Conservation (phyloP, 23 tunicate genomes). For the Botrylloides violaceus region DNA sequence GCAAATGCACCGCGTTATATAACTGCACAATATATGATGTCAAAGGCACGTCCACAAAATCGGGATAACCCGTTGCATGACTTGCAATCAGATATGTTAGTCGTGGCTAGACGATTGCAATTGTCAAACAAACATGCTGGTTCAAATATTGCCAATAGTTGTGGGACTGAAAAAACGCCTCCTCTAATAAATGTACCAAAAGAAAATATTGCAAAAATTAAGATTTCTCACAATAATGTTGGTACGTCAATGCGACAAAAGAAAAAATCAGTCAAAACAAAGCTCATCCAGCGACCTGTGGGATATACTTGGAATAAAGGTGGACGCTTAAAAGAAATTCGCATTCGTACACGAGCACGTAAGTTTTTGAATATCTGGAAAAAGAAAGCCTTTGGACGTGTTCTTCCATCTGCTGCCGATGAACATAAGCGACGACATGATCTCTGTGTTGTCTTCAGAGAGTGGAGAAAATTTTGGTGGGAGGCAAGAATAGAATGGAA, state of each 20-base stretch:
- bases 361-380: conserved; percentile 75
- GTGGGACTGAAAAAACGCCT: not conserved
- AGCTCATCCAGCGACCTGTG: conserved; percentile 43
- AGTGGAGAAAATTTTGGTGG: conserved; percentile 75
- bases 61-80: too few species aligned
- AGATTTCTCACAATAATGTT: conserved; percentile 4
- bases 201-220: not conserved
- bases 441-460: conserved; percentile 14
- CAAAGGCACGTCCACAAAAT: too few species aligned
- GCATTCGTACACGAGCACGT: conserved; percentile 84
- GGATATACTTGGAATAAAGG: conserved; percentile 92
- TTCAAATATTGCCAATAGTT: not conserved
- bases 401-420: conserved; percentile 37
- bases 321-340: conserved; percentile 82
- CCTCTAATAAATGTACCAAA: not conserved
- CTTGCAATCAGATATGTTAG: conserved; percentile 41
- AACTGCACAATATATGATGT: not conserved
- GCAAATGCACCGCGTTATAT: not conserved
- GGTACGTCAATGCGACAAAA: not conserved
- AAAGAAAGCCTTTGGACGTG: conserved; percentile 55
- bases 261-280: conserved; percentile 3
- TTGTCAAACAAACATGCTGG: not conserved
- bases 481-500: conserved; percentile 77
- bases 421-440: conserved; percentile 16
- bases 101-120: conserved; percentile 33